Conservation (phyloP, 2,888 invertebrate species). For the Pristionchus maxplancki region DNA sequence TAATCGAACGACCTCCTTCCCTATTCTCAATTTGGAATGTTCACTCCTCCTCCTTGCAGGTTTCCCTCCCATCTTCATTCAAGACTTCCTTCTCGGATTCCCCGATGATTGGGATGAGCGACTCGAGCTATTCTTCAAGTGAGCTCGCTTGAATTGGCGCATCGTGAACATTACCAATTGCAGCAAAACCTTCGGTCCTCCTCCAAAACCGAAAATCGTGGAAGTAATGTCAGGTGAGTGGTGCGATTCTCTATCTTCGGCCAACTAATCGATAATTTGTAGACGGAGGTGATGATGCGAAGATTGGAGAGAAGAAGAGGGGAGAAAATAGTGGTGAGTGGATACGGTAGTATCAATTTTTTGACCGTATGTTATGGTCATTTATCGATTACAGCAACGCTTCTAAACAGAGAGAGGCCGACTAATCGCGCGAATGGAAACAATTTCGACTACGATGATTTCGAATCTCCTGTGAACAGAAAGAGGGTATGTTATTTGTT, state of each 20-base stretch:
- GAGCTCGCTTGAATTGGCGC: not conserved
- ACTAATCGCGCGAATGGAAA: not conserved
- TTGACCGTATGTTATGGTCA: not conserved
- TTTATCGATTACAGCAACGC: not conserved
- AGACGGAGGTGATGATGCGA: not conserved
- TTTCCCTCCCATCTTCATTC: constrained; percentile 17
- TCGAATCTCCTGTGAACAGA: not conserved
- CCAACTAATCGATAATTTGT: not conserved
- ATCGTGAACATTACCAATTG: not conserved
- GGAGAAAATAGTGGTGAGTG: not conserved
- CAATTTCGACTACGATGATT: not conserved
- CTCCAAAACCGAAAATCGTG: constrained; percentile 3
- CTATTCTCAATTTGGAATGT: not conserved
- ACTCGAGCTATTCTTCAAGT: constrained; percentile 39
- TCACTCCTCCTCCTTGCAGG: not conserved
- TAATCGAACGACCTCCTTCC: not conserved
- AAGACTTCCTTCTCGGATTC: constrained; percentile 39
- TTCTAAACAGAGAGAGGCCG: not conserved
- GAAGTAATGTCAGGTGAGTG: constrained; percentile 29
- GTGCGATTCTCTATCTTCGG: not conserved
- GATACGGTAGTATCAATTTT: not conserved
- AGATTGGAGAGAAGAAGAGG: not conserved
- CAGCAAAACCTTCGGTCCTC: constrained; percentile 36
- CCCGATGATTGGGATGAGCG: constrained; percentile 33
- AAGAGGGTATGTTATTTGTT: not conserved